These are phyloP conservation scores for Caracal caracal DNA, from an alignment of 2,113 vertebrate species.

Conservation along the genomic window DNA sequence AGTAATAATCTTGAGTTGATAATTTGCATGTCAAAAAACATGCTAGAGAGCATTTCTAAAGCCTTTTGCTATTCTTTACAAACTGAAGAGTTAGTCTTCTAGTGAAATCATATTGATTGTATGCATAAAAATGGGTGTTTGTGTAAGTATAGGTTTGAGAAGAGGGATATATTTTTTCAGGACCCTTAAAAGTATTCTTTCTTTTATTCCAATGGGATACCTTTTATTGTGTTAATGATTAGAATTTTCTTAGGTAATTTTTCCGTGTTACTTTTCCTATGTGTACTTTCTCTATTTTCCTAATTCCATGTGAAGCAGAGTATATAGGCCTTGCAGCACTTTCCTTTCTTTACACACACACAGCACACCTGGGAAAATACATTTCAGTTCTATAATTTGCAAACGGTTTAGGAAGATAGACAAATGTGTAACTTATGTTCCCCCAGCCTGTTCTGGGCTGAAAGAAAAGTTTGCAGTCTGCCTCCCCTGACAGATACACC, in stretches of 20 bases:
- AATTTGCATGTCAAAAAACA: conserved; percentile 33
- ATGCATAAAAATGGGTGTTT: neutral
- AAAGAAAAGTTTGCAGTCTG: neutral
- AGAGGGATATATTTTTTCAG: neutral
- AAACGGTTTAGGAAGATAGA: neutral
- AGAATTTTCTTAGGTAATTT: conserved; percentile 44
- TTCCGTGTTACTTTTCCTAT: neutral
- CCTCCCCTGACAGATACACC: too few species aligned
- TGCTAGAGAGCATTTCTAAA: neutral
- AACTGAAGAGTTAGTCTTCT: neutral
- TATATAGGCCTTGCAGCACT: neutral
- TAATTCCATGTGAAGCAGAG: neutral
- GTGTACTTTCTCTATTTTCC: neutral
- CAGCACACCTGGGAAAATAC: neutral
- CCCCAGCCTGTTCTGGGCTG: neutral
- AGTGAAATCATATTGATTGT: conserved; percentile 1
- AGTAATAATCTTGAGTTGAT: conserved; percentile 30
- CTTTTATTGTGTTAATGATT: conserved; percentile 8
- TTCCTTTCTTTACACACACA: conserved; percentile 1
- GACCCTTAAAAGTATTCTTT: conserved; percentile 16
- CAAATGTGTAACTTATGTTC: neutral
- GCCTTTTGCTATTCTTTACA: neutral
- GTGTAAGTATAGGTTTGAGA: neutral
- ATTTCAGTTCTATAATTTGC: neutral
- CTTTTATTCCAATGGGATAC: conserved; percentile 31